Percentiles rank a stretch among this genome's conserved stretches.
Conservation (phyloP, 1,140 invertebrate genomes). For the Saccostrea cuccullata region DNA sequence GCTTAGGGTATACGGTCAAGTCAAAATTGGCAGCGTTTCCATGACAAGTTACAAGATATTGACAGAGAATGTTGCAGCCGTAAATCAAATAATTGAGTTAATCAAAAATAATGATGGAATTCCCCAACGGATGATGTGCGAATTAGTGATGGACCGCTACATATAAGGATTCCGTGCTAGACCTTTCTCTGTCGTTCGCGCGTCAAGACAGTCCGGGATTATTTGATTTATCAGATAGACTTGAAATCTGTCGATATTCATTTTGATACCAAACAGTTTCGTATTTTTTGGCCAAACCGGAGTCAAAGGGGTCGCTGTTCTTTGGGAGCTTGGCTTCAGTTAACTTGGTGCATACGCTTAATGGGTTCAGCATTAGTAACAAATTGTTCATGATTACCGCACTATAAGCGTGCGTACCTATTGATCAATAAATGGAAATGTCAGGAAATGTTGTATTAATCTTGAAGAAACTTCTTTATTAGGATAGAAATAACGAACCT, state of each 20-base stretch:
- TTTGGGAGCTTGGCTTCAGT: neutral
- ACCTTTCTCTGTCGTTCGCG: slow-evolving; percentile 26
- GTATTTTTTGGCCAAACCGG: slow-evolving; percentile 16
- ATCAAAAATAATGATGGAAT: slow-evolving; percentile 38
- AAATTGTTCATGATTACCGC: too few relatives aligned
- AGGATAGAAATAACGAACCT: too few relatives aligned
- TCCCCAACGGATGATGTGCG: slow-evolving; percentile 35
- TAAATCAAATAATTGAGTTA: slow-evolving; percentile 34
- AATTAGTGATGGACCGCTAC: slow-evolving; percentile 26
- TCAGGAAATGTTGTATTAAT: too few relatives aligned
- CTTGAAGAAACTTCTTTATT: too few relatives aligned
- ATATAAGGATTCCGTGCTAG: slow-evolving; percentile 26
- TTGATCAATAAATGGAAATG: too few relatives aligned
- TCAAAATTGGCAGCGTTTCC: slow-evolving; percentile 25
- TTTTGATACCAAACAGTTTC: slow-evolving; percentile 9
- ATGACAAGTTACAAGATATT: slow-evolving; percentile 36
- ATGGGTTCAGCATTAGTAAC: too few relatives aligned
- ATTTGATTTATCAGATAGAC: slow-evolving; percentile 38
- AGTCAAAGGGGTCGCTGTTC: neutral
- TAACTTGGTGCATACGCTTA: neutral
- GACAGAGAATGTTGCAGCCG: slow-evolving; percentile 23
- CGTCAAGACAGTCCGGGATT: slow-evolving; percentile 10
- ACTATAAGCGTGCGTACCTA: too few relatives aligned
- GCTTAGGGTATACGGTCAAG: neutral
- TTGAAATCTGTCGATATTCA: slow-evolving; percentile 36